phyloP scores from a whole-genome alignment of 2,113 vertebrate genomes.

The Benitochromis conjunctus region DNA sequence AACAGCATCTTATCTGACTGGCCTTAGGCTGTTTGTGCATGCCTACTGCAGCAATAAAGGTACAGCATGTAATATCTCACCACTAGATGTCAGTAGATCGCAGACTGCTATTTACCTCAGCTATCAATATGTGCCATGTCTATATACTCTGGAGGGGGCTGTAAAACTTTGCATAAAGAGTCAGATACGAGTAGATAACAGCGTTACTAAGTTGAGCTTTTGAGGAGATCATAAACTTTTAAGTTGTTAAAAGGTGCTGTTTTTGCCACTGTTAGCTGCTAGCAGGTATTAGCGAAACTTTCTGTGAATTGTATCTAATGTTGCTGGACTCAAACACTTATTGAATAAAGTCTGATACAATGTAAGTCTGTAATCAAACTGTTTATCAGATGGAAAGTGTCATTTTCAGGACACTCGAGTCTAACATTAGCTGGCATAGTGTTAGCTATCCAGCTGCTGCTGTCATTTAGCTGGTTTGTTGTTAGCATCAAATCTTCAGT shows the following conservation, averaged over 20 bases:
- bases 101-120: neutral
- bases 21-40: neutral
- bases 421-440: neutral
- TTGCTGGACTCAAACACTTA: neutral
- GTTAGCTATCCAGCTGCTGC: neutral
- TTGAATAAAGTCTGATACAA: neutral
- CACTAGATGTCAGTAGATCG: neutral
- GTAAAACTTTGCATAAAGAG: neutral
- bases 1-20: neutral
- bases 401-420: neutral
- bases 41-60: rapidly evolving
- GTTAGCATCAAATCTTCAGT: neutral
- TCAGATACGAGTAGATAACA: neutral
- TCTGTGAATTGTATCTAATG: neutral
- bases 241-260: neutral
- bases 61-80: neutral
- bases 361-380: neutral
- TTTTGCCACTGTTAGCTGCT: neutral
- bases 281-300: neutral
- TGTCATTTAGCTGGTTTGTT: neutral
- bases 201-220: neutral
- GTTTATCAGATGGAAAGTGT: neutral
- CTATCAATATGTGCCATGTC: neutral
- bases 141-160: neutral
- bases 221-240: neutral